Conservation (phyloP, 2,113 vertebrate species). For the Pelobates fuscus region DNA sequence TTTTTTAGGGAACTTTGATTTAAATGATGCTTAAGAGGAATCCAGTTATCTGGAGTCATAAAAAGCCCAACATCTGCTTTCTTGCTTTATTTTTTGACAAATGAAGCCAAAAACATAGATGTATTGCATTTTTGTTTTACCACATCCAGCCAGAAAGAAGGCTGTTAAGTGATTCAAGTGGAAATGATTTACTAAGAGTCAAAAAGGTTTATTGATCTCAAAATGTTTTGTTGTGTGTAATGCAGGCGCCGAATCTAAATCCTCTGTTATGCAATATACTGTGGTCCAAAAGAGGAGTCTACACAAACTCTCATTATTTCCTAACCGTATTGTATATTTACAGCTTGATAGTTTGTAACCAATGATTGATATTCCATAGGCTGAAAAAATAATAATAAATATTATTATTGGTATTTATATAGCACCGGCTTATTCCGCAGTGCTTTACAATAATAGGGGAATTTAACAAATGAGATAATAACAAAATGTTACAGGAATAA, state of each 20-base stretch:
- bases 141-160: constrained; percentile 13
- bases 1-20: constrained; percentile 17
- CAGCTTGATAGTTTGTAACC: too few relatives aligned
- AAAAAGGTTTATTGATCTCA: constrained; percentile 30
- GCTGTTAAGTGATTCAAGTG: constrained; percentile 24
- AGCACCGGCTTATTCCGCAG: too few relatives aligned
- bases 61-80: constrained; percentile 41
- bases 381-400: too few relatives aligned
- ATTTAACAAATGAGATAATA: too few relatives aligned
- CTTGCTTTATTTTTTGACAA: constrained; percentile 37
- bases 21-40: constrained; percentile 12
- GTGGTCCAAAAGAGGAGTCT: too few relatives aligned
- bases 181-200: constrained; percentile 41
- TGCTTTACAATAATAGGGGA: too few relatives aligned
- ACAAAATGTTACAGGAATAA: too few relatives aligned
- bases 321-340: too few relatives aligned
- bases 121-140: constrained; percentile 34
- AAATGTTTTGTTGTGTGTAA: neutral
- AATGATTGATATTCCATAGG: too few relatives aligned
- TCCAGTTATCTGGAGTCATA: constrained; percentile 17
- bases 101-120: constrained; percentile 38
- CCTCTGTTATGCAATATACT: neutral
- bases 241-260: constrained; percentile 5
- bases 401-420: too few relatives aligned
- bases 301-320: too few relatives aligned